These are phyloP conservation scores for Pluvialis apricaria DNA, from an alignment of 2,113 vertebrate species.

Conservation along the genomic window DNA sequence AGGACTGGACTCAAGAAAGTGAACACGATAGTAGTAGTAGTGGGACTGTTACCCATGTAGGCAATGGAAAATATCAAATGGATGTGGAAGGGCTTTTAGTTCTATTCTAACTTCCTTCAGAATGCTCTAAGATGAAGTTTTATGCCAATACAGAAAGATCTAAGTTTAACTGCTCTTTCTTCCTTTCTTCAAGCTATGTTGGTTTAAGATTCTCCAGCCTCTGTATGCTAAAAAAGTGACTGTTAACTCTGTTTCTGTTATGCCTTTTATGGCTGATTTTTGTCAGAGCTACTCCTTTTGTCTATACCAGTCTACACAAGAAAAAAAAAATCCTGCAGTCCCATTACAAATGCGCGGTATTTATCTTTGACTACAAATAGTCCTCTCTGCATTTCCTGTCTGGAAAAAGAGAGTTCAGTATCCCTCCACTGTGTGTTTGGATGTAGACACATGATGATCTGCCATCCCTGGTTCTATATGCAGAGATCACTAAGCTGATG, in stretches of 20 bases:
- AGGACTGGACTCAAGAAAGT: background rate
- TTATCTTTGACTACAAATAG: background rate
- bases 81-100: background rate
- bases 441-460: background rate
- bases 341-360: background rate
- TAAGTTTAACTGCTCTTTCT: background rate
- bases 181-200: background rate
- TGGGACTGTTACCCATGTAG: background rate
- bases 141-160: background rate
- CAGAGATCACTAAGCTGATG: background rate
- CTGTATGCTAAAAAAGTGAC: background rate
- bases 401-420: background rate
- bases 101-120: background rate
- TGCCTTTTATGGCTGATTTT: no score
- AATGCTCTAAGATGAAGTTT: background rate
- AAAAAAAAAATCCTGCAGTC: background rate
- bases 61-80: background rate
- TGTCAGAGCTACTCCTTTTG: background rate
- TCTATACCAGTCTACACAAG: background rate
- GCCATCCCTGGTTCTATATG: background rate
- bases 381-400: background rate
- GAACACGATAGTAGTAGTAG: fast-evolving
- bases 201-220: background rate
- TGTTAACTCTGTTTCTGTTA: background rate
- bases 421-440: background rate